These are phyloP conservation scores for Chrysaora quinquecirrha DNA, from an alignment of 30 jellyfish, hydroid and myxozoan species.

Conservation along the genomic window DNA sequence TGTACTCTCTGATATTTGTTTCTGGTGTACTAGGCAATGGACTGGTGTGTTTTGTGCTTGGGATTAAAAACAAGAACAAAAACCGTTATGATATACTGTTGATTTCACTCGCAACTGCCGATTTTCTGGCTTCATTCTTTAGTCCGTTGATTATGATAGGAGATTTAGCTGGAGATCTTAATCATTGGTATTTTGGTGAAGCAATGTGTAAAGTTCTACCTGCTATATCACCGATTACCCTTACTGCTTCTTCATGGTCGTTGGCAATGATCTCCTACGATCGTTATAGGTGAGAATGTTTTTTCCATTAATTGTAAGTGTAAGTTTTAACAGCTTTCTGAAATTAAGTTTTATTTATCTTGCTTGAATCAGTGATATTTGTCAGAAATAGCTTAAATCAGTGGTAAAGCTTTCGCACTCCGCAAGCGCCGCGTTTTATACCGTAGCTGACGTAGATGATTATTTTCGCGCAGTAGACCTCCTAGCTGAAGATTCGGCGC, in stretches of 20 bases:
- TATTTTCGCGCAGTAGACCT: no score
- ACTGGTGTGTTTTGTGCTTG: conserved; percentile 47
- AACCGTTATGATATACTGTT: conserved; percentile 33
- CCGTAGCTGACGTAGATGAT: no score
- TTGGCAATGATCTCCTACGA: conserved; percentile 52
- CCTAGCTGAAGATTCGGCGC: no score
- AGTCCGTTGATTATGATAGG: conserved; percentile 52
- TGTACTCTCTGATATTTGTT: conserved; percentile 8
- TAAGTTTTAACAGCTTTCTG: not conserved
- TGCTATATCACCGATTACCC: conserved; percentile 50
- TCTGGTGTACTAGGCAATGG: conserved; percentile 47
- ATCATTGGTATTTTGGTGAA: conserved; percentile 45
- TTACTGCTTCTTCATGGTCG: conserved; percentile 58
- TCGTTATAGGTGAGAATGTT: conserved; percentile 29
- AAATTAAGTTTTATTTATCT: not conserved
- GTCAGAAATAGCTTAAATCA: not conserved
- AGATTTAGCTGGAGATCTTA: conserved; percentile 49
- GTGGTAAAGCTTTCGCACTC: no score
- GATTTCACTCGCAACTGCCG: conserved; percentile 44
- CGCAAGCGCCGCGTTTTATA: no score
- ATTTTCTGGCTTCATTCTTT: conserved; percentile 33
- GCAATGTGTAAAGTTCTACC: conserved; percentile 45
- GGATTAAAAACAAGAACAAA: conserved; percentile 30
- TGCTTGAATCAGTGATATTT: not conserved
- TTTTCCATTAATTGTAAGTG: not conserved